These are phyloP conservation scores for Ariopsis seemanni DNA, from an alignment of 2,113 vertebrate species.

Conservation along the genomic window DNA sequence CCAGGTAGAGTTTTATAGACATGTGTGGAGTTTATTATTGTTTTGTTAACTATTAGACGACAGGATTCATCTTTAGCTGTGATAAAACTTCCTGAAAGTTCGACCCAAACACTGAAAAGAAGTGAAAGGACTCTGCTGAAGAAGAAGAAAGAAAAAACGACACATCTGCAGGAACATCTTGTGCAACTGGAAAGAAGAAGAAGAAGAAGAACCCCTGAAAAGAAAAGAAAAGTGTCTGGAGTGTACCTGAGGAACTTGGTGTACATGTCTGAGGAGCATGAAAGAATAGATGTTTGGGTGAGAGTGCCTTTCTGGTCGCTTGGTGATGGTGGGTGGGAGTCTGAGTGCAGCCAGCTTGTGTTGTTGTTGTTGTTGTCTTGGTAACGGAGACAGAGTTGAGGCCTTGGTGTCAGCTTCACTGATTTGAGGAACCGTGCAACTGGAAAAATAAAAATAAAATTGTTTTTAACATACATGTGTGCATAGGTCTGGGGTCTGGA, in stretches of 20 bases:
- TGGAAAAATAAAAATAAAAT: background rate
- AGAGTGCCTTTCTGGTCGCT: constrained; percentile 35
- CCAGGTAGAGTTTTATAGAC: background rate
- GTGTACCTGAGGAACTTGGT: background rate
- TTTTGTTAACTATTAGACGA: background rate
- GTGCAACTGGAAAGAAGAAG: no score
- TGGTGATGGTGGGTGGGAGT: constrained; percentile 55
- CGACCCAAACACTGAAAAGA: background rate
- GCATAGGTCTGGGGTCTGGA: background rate
- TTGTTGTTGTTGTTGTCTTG: constrained; percentile 65
- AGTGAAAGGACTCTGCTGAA: background rate
- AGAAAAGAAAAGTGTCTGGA: background rate
- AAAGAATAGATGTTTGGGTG: background rate
- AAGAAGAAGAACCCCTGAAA: background rate
- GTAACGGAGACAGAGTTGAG: constrained; percentile 55
- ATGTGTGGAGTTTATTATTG: background rate
- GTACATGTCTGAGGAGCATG: background rate
- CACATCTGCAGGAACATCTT: background rate
- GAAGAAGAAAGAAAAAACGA: background rate
- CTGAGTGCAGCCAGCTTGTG: constrained; percentile 37
- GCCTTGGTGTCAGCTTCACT: background rate
- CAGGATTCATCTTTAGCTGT: background rate
- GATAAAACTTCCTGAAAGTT: background rate
- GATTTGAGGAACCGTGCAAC: background rate
- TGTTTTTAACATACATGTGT: background rate